These are phyloP conservation scores for Ctenicera cuprea DNA, from an alignment of 2,888 invertebrate genomes.

Conservation along the genomic window DNA sequence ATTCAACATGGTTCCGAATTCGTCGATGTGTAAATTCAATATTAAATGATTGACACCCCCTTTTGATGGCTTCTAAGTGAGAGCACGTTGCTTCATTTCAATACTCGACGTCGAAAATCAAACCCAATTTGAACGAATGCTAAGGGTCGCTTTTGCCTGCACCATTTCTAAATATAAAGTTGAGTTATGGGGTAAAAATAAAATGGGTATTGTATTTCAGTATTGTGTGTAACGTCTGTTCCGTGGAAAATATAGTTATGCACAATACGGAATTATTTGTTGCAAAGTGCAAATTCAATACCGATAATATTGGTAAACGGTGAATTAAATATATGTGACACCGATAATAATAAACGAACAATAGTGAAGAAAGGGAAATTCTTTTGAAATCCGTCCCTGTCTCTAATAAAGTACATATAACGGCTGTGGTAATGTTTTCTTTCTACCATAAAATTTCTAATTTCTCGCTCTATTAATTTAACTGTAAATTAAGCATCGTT, in stretches of 20 bases:
- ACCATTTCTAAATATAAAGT: slow-evolving; percentile 23
- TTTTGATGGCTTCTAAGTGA: slow-evolving; percentile 64
- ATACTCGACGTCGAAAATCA: slow-evolving; percentile 34
- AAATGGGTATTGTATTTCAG: slow-evolving; percentile 45
- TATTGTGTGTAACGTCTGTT: slow-evolving; percentile 43
- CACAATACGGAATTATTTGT: slow-evolving; percentile 32
- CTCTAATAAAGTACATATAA: slow-evolving; percentile 32
- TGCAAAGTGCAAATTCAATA: slow-evolving; percentile 8
- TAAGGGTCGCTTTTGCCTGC: slow-evolving; percentile 31
- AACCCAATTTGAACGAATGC: slow-evolving; percentile 20
- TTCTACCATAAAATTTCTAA: slow-evolving; percentile 55
- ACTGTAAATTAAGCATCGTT: slow-evolving; percentile 55
- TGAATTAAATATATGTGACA: too few relatives aligned
- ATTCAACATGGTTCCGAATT: slow-evolving; percentile 59
- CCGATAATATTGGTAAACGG: too few relatives aligned
- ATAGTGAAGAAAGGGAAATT: not conserved
- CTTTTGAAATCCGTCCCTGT: slow-evolving; percentile 19
- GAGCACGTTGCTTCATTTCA: slow-evolving; percentile 52
- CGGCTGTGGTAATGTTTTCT: slow-evolving; percentile 35
- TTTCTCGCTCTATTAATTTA: slow-evolving; percentile 57
- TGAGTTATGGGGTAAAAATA: slow-evolving; percentile 47
- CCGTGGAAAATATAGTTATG: slow-evolving; percentile 31
- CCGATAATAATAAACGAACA: too few relatives aligned
- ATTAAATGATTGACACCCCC: slow-evolving; percentile 69
- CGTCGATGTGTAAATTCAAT: slow-evolving; percentile 66